These are phyloP conservation scores for Lepisosteus oculatus DNA, from an alignment of 2,113 vertebrate species.

Conservation along the genomic window DNA sequence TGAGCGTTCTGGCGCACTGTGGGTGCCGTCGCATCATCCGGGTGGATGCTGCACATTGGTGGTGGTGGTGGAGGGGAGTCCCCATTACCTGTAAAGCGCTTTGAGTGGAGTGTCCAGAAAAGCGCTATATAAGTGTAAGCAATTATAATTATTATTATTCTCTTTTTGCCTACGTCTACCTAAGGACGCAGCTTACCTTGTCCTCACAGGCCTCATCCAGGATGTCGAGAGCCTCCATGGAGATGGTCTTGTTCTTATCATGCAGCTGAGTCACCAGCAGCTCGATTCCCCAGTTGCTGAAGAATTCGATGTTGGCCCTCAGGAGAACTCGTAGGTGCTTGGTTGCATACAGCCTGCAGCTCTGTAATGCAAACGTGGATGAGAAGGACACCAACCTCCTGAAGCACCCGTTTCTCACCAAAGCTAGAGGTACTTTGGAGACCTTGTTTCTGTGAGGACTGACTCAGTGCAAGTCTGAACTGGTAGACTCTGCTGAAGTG, in stretches of 20 bases:
- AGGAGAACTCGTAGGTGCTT: conserved; percentile 92
- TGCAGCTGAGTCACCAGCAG: conserved; percentile 95
- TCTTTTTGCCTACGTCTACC: too few species aligned
- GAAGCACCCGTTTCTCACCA: neutral
- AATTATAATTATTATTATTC: too few species aligned
- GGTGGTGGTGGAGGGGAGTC: too few species aligned
- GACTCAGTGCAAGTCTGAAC: too few species aligned
- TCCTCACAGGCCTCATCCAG: conserved; percentile 97
- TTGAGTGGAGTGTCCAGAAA: too few species aligned
- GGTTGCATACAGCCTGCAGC: conserved; percentile 88
- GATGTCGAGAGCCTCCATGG: conserved; percentile 93
- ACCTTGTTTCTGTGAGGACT: too few species aligned
- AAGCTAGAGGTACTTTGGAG: neutral
- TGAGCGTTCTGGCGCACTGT: too few species aligned
- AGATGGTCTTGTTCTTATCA: conserved; percentile 94
- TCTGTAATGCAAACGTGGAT: conserved; percentile 52
- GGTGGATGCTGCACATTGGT: too few species aligned
- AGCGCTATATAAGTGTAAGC: too few species aligned
- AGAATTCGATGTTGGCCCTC: conserved; percentile 94
- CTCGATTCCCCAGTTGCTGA: conserved; percentile 98
- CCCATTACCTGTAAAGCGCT: too few species aligned
- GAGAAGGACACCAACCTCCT: neutral
- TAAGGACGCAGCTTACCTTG: conserved; percentile 70
- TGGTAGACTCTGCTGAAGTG: too few species aligned
- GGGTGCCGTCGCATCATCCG: too few species aligned